Base-by-base conservation (phyloP, 2,113 vertebrate species). In the Athene noctua region DNA sequence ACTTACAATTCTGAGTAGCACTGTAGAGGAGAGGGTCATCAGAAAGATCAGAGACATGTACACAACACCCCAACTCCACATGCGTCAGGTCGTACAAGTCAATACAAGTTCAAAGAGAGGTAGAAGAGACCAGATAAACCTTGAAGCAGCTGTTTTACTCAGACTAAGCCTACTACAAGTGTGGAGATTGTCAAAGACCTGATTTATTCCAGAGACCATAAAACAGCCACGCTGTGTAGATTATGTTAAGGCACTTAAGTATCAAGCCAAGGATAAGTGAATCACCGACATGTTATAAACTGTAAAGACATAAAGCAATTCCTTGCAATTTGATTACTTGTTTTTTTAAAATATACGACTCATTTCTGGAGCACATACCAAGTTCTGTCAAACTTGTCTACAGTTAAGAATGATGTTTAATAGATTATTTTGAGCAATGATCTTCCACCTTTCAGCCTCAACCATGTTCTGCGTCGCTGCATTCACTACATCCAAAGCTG, bases 141-240 rank as follows among this genome's bases (percentile, higher is more conserved):
- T 1, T 32, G 13, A 70, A 78, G 59, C 17, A 89, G 15, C 17
- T 51, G 17, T n/a, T 89, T 78, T 52, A 29, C 29, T 52, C 30
- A 66, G 25, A 65, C 18, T 52, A 89, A 70, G 13, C 11, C 15
- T 75, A 23, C 9, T 34, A 40, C 3, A 70, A 32, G 9, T 2
- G 9, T 23, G 18, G 18, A 78, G 16, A 80, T 1, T 1, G 2
- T 38, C 5, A 75, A 68, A 32, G 4, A 27, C 3, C 5, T 5
- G 23, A 17, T 38, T 82, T 46, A 66, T 49, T 71, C 71, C 30
- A 23, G 21, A 68, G 34, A 51, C 21, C 27, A 32, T 26, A 5
- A 9, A 83, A 11, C 32, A 78, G 20, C 34, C 68, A 73, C 11
- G 7, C 38, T 27, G 27, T 34, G 22, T 11, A 70, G 16, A 40